Percentiles rank a stretch among this genome's conserved stretches.
Evolutionary conservation across 1,140 invertebrate species (phyloP).

Genomic region (Nilaparvata lugens): DNA sequence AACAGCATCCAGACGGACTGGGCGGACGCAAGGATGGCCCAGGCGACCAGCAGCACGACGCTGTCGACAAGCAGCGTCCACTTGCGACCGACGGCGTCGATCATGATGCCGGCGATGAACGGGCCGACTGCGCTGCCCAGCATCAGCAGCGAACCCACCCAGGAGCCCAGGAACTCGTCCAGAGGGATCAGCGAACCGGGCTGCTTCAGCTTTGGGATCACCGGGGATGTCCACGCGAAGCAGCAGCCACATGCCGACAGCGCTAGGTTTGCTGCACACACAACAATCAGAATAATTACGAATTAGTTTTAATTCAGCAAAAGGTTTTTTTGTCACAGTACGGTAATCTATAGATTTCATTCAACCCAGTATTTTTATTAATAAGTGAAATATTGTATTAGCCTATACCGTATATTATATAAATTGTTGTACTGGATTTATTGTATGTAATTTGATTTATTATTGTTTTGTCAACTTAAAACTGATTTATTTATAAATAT

Average conservation of each 20-base stretch:
- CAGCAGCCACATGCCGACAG: conserved; percentile 51
- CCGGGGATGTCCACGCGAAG: conserved; percentile 66
- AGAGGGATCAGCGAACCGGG: conserved; percentile 6
- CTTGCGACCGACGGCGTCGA: conserved; percentile 64
- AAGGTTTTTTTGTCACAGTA: no score
- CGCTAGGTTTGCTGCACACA: conserved; percentile 33
- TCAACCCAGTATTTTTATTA: no score
- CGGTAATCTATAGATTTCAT: no score
- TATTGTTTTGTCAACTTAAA: no score
- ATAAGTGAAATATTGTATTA: no score
- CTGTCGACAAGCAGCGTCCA: conserved; percentile 18
- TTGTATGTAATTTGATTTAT: no score
- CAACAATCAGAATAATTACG: not conserved
- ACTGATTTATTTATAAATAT: no score
- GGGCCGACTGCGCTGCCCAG: conserved; percentile 24
- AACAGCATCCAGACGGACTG: conserved; percentile 32
- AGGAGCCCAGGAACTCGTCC: conserved; percentile 8
- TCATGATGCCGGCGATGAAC: conserved; percentile 37
- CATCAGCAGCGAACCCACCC: conserved; percentile 21
- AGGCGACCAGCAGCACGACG: conserved; percentile 19
- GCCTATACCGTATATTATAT: no score
- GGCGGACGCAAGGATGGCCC: conserved; percentile 13
- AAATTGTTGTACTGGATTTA: no score
- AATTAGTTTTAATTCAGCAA: no score
- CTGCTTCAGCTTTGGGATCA: conserved; percentile 45